phyloP scores from a whole-genome alignment of 2,113 vertebrate genomes.

The Python bivittatus region DNA sequence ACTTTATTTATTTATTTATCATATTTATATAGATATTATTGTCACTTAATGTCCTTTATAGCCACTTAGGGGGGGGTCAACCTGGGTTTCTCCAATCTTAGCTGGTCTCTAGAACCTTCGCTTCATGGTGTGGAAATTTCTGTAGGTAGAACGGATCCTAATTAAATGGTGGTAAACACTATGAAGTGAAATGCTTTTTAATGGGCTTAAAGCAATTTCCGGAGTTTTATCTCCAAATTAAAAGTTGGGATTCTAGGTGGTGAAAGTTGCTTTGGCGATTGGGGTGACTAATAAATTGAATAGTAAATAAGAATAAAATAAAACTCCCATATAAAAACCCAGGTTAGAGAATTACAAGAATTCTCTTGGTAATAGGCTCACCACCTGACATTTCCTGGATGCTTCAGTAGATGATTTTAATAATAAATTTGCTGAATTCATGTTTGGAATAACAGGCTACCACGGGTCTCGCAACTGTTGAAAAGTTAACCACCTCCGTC shows the following conservation, averaged over 20 bases:
- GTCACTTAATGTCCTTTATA: background rate
- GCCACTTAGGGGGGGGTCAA: background rate
- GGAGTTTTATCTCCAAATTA: background rate
- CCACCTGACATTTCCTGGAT: background rate
- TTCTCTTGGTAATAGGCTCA: background rate
- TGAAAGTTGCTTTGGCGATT: background rate
- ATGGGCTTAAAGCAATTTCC: background rate
- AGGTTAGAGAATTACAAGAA: background rate
- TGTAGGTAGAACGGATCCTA: background rate
- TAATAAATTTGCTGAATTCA: background rate
- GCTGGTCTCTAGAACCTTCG: background rate
- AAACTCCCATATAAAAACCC: background rate
- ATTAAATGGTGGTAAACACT: background rate
- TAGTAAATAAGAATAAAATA: background rate
- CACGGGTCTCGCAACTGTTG: background rate
- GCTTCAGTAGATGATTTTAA: background rate
- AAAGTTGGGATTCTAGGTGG: background rate
- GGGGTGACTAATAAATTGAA: background rate
- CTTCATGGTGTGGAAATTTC: too few species aligned
- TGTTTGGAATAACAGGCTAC: conserved; percentile 27
- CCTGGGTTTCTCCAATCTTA: too few species aligned
- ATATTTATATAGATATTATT: too few species aligned
- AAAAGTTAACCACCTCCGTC: background rate
- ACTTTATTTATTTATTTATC: too few species aligned
- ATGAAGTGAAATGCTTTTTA: background rate